Conservation (phyloP, 2,113 vertebrate genomes). For the Catagonus wagneri region DNA sequence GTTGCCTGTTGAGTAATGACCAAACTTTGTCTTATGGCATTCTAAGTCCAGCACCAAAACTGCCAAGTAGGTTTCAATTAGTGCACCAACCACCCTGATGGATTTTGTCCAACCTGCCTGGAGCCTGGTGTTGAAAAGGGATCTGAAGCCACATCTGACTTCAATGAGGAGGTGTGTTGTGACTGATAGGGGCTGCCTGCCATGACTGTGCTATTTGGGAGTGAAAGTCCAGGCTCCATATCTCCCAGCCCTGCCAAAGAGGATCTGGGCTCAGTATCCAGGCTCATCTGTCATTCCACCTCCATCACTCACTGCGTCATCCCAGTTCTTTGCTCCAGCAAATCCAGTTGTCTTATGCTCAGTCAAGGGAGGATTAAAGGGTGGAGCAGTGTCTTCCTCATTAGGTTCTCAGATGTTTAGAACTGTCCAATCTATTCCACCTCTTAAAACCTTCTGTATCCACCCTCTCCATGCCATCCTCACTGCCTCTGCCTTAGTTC, state of each 20-base stretch:
- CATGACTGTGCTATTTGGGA: background rate
- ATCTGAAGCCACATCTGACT: conserved; percentile 71
- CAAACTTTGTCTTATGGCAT: background rate
- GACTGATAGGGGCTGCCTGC: conserved; percentile 53
- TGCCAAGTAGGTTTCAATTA: conserved; percentile 64
- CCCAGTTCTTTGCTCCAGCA: background rate
- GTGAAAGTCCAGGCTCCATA: background rate
- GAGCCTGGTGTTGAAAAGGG: conserved; percentile 49
- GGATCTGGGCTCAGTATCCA: fast-evolving
- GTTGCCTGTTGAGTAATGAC: conserved; percentile 23
- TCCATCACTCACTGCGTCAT: no score
- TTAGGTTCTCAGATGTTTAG: background rate
- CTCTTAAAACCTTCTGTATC: background rate
- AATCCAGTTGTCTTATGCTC: background rate
- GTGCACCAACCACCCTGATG: background rate
- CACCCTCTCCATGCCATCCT: background rate
- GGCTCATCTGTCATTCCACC: background rate
- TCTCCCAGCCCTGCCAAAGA: background rate
- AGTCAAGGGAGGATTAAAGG: background rate
- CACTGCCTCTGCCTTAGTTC: background rate
- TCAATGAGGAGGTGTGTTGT: conserved; percentile 14
- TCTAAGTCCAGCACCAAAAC: background rate
- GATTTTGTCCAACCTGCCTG: background rate
- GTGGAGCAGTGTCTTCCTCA: background rate
- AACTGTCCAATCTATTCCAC: background rate